Conservation (phyloP, 2,797 vertebrate species). For the Rachycentron canadum region DNA sequence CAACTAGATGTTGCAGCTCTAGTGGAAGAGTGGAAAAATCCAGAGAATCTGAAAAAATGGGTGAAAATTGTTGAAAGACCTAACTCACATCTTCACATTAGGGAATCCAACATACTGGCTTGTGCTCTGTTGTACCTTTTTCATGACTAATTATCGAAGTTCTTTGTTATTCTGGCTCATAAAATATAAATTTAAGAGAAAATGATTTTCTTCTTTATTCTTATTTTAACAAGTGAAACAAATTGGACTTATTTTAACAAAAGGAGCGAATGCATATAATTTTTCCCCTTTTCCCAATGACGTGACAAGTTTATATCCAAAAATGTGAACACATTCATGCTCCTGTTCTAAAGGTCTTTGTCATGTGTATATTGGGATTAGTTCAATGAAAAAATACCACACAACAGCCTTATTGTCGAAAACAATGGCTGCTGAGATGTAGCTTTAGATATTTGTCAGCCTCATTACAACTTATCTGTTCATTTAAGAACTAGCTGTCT, state of each 20-base stretch:
- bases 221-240: no score
- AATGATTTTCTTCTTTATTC: no score
- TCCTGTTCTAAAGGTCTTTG: neutral
- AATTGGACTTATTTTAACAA: no score
- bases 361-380: neutral
- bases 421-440: neutral
- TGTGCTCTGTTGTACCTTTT: neutral
- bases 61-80: neutral
- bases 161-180: neutral
- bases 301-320: neutral
- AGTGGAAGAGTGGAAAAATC: no score
- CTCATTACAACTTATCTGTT: constrained; percentile 22
- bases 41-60: no score
- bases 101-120: neutral
- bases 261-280: no score
- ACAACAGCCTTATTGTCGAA: neutral
- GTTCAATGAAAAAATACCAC: neutral
- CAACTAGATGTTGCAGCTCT: neutral
- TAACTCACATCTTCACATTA: neutral
- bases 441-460: constrained; percentile 5
- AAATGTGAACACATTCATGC: neutral
- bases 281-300: neutral
- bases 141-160: neutral
- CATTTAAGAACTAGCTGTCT: constrained; percentile 33
- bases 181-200: neutral